Evolutionary conservation across 2,888 invertebrate species (phyloP), one percentile per base, ranked within the genome.

Genomic region (Eristalis intricaria): DNA sequence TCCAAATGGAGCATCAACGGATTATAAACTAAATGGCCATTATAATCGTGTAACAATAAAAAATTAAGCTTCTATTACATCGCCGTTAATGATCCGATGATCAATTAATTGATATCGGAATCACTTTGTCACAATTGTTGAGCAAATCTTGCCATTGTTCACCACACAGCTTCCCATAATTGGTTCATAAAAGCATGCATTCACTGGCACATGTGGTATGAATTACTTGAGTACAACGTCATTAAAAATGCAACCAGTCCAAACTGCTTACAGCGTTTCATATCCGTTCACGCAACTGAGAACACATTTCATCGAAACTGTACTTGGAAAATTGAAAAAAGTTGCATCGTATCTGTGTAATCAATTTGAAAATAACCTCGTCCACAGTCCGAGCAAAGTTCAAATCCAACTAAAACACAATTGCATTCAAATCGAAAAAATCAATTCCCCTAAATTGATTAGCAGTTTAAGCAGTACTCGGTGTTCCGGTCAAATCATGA

Each of bases 341-440:
- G n/a, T 60, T 70, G 60, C 70, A 70, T 40, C 38, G n/a, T 40
- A 40, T 73, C 61, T 32, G 19, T 13, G 63, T 29, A 63, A 63
- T 63, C 71, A 23, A 56, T 73, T 35, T 0, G 63, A 43, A 73
- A 64, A 32, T 50, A 73, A 65, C 61, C 43, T n/a, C 26, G 69
- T 63, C 63, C 71, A 29, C 19, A 26, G 35, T 32, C 19, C 63
- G 63, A 7, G 5, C 77, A 77, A 77, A 77, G 77, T 69, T 69
- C 77, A 56, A 0, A 40, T 60, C 66, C n/a, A 75, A 66, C 19
- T 23, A 23, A 61, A 61, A 43, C 43, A 43, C 43, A 68, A 63
- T 61, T 58, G 61, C 76, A 68, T 56, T 66, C 22, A n/a, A 66
- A 43, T 68, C 29, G 43, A 66, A 77, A 77, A 40, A 61, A 50